Evolutionary conservation across 2,888 invertebrate genomes (phyloP), one percentile per base, ranked within the genome.

Genomic region (Idaea aversata): DNA sequence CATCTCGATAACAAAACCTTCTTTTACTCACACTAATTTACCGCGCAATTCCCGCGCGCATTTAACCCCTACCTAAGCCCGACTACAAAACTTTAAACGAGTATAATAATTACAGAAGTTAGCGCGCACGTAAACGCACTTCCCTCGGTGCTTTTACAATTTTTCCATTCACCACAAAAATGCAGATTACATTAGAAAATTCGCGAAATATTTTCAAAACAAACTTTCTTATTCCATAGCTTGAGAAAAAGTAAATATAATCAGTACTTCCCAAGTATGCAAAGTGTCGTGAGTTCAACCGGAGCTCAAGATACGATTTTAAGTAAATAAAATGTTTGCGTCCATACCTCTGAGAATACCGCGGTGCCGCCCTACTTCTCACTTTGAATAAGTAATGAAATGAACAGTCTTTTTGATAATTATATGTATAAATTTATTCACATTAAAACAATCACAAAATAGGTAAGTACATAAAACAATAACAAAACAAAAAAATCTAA

Each of bases 361-460:
- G 73, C 67, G 75, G 70, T 68, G 75, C 76, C 76, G 68, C 74
- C 76, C 71, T 71, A 70, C 71, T 71, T 78, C 74, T 76, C 76
- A 76, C 74, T 77, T 78, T 86, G 85, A 87, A 86, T 85, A 76
- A 76, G 75, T 84, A 85, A 86, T 83, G 83, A 86, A 80, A 86
- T 83, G 83, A 86, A 80, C 75, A 73, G 76, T 78, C 79, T 78
- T 79, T 82, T 80, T 76, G 78, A 81, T 84, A 82, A 84, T 83
- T 83, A 82, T 82, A 25, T 2, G 1, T 25, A 25, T 25, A n/a
- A n/a, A n/a, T n/a, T n/a, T n/a, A n/a, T n/a, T n/a, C n/a, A n/a
- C n/a, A n/a, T n/a, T n/a, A n/a, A n/a, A n/a, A n/a, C n/a, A n/a
- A n/a, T n/a, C n/a, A n/a, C n/a, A n/a, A n/a, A n/a, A n/a, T n/a